phyloP scores from a whole-genome alignment of 1,140 invertebrate species.

The Coenobita brevimanus region DNA sequence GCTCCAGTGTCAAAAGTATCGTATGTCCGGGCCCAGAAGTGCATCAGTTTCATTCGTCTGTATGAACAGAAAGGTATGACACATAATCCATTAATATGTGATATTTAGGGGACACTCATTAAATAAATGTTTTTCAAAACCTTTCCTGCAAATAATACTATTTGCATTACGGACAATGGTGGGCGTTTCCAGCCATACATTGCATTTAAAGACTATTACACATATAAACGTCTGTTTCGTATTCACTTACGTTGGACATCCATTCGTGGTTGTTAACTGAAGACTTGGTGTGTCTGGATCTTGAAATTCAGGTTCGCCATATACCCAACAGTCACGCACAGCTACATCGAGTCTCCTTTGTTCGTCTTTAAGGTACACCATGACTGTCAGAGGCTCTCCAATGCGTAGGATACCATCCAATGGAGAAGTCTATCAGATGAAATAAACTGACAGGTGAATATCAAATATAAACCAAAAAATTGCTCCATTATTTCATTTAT shows the following conservation, averaged over 20 bases:
- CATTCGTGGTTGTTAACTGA: constrained; percentile 80
- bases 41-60: constrained; percentile 81
- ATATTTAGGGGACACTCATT: too few relatives aligned
- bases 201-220: too few relatives aligned
- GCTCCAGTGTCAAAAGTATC: constrained; percentile 78
- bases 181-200: too few relatives aligned
- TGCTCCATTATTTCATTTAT: too few relatives aligned
- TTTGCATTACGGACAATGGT: not conserved
- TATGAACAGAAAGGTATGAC: constrained; percentile 60
- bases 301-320: constrained; percentile 80
- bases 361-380: constrained; percentile 81
- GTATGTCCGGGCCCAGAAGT: constrained; percentile 79
- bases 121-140: not conserved
- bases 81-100: too few relatives aligned
- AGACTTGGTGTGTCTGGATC: constrained; percentile 78
- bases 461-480: too few relatives aligned
- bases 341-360: constrained; percentile 80
- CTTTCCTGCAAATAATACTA: not conserved
- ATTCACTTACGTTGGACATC: constrained; percentile 80
- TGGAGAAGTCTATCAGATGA: constrained; percentile 18
- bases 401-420: constrained; percentile 66
- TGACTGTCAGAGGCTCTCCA: constrained; percentile 81
- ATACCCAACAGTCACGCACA: constrained; percentile 83
- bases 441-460: not conserved
- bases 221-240: too few relatives aligned